These are phyloP conservation scores for Mola mola DNA, from an alignment of 2,113 vertebrate species.

Conservation along the genomic window DNA sequence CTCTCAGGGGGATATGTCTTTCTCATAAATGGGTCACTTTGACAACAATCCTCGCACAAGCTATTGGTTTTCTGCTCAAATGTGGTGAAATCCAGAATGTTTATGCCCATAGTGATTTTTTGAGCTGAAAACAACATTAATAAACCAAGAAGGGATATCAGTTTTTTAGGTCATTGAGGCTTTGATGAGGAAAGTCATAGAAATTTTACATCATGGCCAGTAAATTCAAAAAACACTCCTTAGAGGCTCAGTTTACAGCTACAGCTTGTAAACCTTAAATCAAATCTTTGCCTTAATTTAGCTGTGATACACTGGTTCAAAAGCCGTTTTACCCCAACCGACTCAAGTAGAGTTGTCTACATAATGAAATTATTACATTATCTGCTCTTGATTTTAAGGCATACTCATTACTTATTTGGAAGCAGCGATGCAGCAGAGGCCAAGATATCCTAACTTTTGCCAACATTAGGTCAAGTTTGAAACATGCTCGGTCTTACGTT, in stretches of 20 bases:
- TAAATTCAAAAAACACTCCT: conserved; percentile 22
- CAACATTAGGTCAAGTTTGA: too few relatives aligned
- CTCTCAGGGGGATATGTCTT: neutral
- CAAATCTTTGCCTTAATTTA: neutral
- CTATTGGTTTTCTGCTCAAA: conserved; percentile 13
- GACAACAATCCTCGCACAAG: conserved; percentile 5
- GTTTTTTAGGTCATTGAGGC: conserved; percentile 33
- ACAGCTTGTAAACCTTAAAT: neutral
- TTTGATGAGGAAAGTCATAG: conserved; percentile 21
- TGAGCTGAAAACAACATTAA: conserved; percentile 43
- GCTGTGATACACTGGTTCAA: neutral
- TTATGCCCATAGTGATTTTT: conserved; percentile 27
- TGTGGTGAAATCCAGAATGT: conserved; percentile 21
- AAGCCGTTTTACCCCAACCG: too few relatives aligned
- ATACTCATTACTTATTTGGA: too few relatives aligned
- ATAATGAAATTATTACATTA: too few relatives aligned
- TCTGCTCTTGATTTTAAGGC: too few relatives aligned
- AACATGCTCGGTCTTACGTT: too few relatives aligned
- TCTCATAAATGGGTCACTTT: conserved; percentile 36
- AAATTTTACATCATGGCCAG: conserved; percentile 4
- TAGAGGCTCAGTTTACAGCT: conserved; percentile 20
- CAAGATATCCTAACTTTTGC: too few relatives aligned
- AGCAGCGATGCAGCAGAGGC: too few relatives aligned
- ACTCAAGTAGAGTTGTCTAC: too few relatives aligned
- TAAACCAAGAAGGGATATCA: conserved; percentile 37